Percentiles rank a stretch among this genome's conserved stretches.
These are phyloP conservation scores for Blastobasis adustella DNA, from an alignment of 2,888 invertebrate species.

Conservation along the genomic window DNA sequence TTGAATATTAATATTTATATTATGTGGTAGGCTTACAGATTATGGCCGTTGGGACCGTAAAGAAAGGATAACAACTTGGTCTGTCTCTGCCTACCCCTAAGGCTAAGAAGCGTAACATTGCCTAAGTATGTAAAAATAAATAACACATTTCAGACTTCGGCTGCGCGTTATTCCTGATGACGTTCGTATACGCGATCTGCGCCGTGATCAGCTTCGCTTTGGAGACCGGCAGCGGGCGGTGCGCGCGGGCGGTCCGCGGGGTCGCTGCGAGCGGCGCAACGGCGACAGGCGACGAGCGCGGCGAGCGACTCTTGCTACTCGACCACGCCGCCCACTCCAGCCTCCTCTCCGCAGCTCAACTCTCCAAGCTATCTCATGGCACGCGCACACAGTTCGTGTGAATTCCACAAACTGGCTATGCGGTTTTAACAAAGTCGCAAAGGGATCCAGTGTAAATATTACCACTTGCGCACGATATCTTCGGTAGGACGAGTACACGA, in stretches of 20 bases:
- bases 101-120: too few relatives aligned
- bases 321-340: conserved; percentile 66
- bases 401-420: conserved; percentile 7
- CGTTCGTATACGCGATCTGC: conserved; percentile 63
- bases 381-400: conserved; percentile 61
- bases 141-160: conserved; percentile 44
- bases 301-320: conserved; percentile 52
- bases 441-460: too few relatives aligned
- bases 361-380: conserved; percentile 54
- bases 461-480: too few relatives aligned
- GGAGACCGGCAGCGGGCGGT: conserved; percentile 44
- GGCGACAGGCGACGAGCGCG: conserved; percentile 51
- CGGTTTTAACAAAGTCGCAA: too few relatives aligned
- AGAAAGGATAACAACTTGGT: too few relatives aligned
- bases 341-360: conserved; percentile 59
- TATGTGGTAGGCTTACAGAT: too few relatives aligned
- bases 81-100: too few relatives aligned
- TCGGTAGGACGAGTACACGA: too few relatives aligned
- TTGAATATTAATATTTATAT: too few relatives aligned
- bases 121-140: neutral
- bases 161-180: conserved; percentile 50
- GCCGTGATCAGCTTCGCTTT: conserved; percentile 62
- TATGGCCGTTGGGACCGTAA: too few relatives aligned
- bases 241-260: conserved; percentile 28
- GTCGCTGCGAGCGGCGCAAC: conserved; percentile 35